A percentile compares a stretch with the other conserved stretches of the same genome.
phyloP scores from a whole-genome alignment of 2,113 vertebrate species.

The Oceanodroma tethys region DNA sequence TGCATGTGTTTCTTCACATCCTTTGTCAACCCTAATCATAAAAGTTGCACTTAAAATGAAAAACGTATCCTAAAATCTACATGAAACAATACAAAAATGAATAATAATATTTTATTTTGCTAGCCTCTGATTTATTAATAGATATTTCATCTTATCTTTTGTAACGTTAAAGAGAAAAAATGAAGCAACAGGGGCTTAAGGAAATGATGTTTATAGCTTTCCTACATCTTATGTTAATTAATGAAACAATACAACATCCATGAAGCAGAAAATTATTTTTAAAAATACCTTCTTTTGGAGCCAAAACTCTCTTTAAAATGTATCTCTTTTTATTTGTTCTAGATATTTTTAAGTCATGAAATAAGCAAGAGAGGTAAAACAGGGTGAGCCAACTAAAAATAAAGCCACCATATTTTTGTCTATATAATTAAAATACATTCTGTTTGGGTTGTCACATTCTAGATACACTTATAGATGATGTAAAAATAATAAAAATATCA shows the following conservation, averaged over 20 bases:
- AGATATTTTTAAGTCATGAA: background rate
- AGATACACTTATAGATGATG: background rate
- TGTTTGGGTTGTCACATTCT: background rate
- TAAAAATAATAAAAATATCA: background rate
- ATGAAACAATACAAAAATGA: background rate
- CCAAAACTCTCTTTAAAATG: background rate
- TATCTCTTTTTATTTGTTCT: background rate
- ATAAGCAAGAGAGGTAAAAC: background rate
- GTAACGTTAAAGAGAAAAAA: background rate
- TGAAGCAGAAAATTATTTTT: background rate
- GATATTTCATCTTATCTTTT: background rate
- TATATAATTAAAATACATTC: background rate
- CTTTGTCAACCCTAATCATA: background rate
- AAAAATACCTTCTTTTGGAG: background rate
- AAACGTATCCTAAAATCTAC: background rate
- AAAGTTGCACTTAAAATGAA: background rate
- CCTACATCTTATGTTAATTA: background rate
- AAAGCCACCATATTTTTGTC: background rate
- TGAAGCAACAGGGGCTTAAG: background rate
- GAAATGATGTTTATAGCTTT: background rate
- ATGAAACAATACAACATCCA: background rate
- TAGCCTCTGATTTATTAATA: background rate
- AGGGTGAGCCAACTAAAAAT: background rate
- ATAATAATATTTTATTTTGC: background rate
- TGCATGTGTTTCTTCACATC: background rate